A percentile compares a stretch with the other conserved stretches of the same genome.
Evolutionary conservation across 2,888 invertebrate species (phyloP).

Genomic region (Parnassius orleans): DNA sequence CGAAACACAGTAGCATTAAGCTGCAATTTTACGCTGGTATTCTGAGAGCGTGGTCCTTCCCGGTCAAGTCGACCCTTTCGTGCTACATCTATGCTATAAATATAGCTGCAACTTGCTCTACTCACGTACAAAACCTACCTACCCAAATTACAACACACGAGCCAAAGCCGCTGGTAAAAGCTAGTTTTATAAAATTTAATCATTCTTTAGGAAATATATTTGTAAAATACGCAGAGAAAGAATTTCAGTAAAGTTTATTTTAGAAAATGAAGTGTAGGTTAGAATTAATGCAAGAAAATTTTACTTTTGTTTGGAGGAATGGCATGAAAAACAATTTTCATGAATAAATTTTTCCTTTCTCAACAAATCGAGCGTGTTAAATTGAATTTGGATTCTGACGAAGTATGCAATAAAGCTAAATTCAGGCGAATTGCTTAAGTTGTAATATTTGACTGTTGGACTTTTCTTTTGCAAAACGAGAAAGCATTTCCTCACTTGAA

Average conservation of each 20-base stretch:
- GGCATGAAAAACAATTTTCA: conserved; percentile 21
- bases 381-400: conserved; percentile 21
- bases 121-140: too few relatives aligned
- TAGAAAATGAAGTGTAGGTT: conserved; percentile 5
- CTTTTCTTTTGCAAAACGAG: not conserved
- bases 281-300: conserved; percentile 8
- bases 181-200: too few relatives aligned
- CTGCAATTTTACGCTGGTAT: too few relatives aligned
- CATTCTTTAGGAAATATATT: too few relatives aligned
- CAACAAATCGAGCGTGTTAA: conserved; percentile 24
- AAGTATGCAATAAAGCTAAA: conserved; percentile 25
- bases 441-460: conserved; percentile 20
- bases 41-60: too few relatives aligned
- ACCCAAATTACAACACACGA: too few relatives aligned
- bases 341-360: conserved; percentile 22
- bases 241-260: conserved; percentile 12
- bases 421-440: conserved; percentile 7
- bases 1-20: too few relatives aligned
- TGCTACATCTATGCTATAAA: too few relatives aligned
- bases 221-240: not conserved
- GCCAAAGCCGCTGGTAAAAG: too few relatives aligned
- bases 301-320: conserved; percentile 15
- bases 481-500: conserved; percentile 1
- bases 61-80: too few relatives aligned
- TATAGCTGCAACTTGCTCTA: too few relatives aligned